Base-by-base conservation (phyloP, 2,113 vertebrate species). In the Gavia stellata region DNA sequence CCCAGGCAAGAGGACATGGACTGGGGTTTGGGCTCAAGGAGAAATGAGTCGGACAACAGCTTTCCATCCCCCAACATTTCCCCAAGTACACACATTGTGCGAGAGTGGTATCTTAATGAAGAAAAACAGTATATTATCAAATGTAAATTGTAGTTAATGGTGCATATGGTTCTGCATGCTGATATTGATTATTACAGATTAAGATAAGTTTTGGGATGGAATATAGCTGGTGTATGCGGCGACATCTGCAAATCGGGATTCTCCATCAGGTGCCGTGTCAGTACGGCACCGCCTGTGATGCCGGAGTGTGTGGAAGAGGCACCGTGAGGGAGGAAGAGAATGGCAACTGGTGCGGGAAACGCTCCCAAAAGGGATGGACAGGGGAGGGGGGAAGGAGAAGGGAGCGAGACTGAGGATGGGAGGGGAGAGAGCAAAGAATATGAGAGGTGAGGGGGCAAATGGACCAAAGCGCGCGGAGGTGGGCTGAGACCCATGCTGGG, bases 111-210 rank as follows among this genome's bases (percentile, higher is more conserved):
- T 52, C 24, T 19, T 96, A 90, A 94, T 85, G 91, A 94, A 92
- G 93, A 89, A 90, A 89, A 96, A n/a, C 53, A 96, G 62, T 26
- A 7, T 72, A 78, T 95, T 97, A 96, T 91, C 68, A 87, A 38
- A 90, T 67, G 71, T 45, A 93, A 96, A 95, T 94, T 77, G 87
- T 21, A 96, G 83, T 40, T 92, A 93, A 92, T 93, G 79, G 84
- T 94, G 74, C 88, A 84, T 92, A 77, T 47, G 61, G 71, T 67
- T 94, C 88, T 86, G 74, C 86, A 70, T 26, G 52, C 86, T 96
- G 78, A 53, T 80, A 70, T 94, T 88, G 92, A 93, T 96, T 91
- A 81, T 70, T 71, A 59, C 7, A 66, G 78, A 91, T 96, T 95
- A 88, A 70, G 86, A 75, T 53, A 86, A 73, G 55, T 83, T 96